Evolutionary conservation across 2,888 invertebrate species (phyloP).

Genomic region (Diadromus collaris): DNA sequence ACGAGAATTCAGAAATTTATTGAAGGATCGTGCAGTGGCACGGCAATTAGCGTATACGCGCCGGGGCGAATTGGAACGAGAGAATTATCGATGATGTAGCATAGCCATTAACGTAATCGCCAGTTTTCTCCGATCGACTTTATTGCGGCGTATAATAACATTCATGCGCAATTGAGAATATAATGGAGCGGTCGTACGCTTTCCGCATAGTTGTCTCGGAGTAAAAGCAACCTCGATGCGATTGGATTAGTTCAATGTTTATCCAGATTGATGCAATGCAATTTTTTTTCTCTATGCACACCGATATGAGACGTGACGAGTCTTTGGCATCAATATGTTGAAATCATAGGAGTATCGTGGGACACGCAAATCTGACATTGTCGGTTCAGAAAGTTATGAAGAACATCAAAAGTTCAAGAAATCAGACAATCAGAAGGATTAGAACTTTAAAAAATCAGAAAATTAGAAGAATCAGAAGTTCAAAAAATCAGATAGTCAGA

Average conservation of each 20-base stretch:
- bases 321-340: too few relatives aligned
- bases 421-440: too few relatives aligned
- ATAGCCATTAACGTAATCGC: background rate
- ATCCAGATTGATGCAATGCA: background rate
- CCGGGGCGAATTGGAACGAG: constrained; percentile 5
- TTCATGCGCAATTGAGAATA: background rate
- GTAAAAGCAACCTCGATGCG: background rate
- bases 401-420: too few relatives aligned
- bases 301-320: too few relatives aligned
- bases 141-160: background rate
- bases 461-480: too few relatives aligned
- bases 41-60: constrained; percentile 18
- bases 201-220: too few relatives aligned
- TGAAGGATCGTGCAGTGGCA: constrained; percentile 6
- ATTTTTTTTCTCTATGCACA: background rate
- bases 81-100: background rate
- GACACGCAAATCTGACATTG: too few relatives aligned
- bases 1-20: constrained; percentile 33
- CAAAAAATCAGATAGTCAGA: too few relatives aligned
- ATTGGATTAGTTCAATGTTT: background rate
- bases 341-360: too few relatives aligned
- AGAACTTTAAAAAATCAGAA: too few relatives aligned
- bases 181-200: background rate
- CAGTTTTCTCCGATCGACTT: background rate
- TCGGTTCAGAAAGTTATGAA: too few relatives aligned